These are phyloP conservation scores for Medauroidea extradentata DNA, from an alignment of 1,140 invertebrate species.

Conservation along the genomic window DNA sequence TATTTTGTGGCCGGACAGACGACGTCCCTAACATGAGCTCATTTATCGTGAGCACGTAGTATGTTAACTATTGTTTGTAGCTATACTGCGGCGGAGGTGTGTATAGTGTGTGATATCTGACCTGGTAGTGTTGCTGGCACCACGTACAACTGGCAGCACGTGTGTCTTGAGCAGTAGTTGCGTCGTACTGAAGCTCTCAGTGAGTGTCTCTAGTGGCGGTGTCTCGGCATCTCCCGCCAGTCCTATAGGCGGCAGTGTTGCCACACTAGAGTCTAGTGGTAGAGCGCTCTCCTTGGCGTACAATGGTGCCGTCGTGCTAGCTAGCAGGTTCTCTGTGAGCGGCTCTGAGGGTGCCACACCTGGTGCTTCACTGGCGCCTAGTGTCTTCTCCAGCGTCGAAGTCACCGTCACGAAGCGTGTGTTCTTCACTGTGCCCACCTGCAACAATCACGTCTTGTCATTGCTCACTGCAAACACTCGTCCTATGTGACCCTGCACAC, in stretches of 20 bases:
- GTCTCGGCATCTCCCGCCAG: constrained; percentile 69
- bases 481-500: no score
- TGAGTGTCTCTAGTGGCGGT: constrained; percentile 79
- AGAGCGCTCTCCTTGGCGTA: constrained; percentile 56
- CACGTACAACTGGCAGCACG: constrained; percentile 71
- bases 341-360: constrained; percentile 55
- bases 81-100: no score
- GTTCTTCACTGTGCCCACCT: constrained; percentile 82
- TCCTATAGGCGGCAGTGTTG: constrained; percentile 73
- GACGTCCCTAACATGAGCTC: no score
- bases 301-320: constrained; percentile 58
- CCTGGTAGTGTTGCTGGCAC: constrained; percentile 63
- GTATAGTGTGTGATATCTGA: no score
- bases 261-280: constrained; percentile 68
- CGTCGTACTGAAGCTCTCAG: constrained; percentile 85
- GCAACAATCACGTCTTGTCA: no score
- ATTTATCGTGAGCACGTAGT: no score
- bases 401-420: constrained; percentile 81
- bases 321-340: constrained; percentile 80
- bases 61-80: no score
- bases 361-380: constrained; percentile 35
- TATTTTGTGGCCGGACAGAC: no score
- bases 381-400: constrained; percentile 70
- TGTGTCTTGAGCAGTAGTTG: constrained; percentile 82
- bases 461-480: no score